A percentile compares a stretch with the other conserved stretches of the same genome.
These are phyloP conservation scores for Hyperoplus immaculatus DNA, from an alignment of 2,797 vertebrate species.

Conservation along the genomic window DNA sequence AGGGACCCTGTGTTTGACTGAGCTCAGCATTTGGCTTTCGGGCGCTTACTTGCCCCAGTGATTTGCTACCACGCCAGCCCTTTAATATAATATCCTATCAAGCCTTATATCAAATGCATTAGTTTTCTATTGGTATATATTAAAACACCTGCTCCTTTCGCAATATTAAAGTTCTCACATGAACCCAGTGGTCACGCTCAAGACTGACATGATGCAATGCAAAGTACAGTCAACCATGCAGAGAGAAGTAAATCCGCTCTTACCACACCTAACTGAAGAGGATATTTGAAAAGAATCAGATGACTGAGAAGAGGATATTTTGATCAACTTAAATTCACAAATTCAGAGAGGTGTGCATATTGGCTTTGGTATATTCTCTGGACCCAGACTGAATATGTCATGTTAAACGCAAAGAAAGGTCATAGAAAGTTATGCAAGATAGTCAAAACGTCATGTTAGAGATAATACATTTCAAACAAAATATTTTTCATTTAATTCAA, in stretches of 20 bases:
- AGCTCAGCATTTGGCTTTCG: constrained; percentile 35
- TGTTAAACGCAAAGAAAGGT: background rate
- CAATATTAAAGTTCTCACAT: constrained; percentile 5
- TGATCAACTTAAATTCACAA: constrained; percentile 40
- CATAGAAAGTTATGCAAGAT: background rate
- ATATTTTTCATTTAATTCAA: too few species aligned
- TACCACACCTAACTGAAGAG: background rate
- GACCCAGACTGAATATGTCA: constrained; percentile 7
- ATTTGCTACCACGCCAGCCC: constrained; percentile 54
- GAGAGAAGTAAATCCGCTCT: constrained; percentile 27
- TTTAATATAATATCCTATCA: constrained; percentile 54
- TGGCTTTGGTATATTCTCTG: background rate
- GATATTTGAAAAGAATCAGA: constrained; percentile 1
- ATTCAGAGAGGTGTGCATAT: constrained; percentile 17
- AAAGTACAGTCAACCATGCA: constrained; percentile 48
- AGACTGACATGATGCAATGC: constrained; percentile 42
- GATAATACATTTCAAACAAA: background rate
- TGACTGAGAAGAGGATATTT: constrained; percentile 21
- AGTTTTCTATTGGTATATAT: constrained; percentile 20
- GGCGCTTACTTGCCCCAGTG: constrained; percentile 41
- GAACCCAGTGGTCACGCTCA: constrained; percentile 43
- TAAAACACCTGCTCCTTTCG: constrained; percentile 39
- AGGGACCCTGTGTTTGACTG: constrained; percentile 31
- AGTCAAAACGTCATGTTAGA: background rate
- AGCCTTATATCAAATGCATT: constrained; percentile 52